These are phyloP conservation scores for Eciton burchellii DNA, from an alignment of 1,140 invertebrate genomes.

Conservation along the genomic window DNA sequence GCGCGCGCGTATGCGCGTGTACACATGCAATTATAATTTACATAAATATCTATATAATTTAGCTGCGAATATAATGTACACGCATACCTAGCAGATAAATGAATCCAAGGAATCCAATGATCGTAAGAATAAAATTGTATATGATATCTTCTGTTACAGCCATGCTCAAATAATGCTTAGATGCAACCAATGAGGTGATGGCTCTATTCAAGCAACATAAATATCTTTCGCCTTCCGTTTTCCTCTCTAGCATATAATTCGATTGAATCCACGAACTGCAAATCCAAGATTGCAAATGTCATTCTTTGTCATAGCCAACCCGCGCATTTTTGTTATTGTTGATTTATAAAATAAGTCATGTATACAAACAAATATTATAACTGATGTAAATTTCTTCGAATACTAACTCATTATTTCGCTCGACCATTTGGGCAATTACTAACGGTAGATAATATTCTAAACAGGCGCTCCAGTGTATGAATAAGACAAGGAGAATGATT, in stretches of 20 bases:
- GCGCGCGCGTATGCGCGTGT: too few relatives aligned
- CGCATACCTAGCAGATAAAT: slow-evolving; percentile 78
- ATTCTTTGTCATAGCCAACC: not conserved
- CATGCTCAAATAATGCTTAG: slow-evolving; percentile 76
- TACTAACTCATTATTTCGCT: slow-evolving; percentile 36
- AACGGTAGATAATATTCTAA: slow-evolving; percentile 79
- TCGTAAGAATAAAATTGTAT: slow-evolving; percentile 76
- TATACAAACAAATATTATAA: not conserved
- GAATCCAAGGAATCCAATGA: slow-evolving; percentile 78
- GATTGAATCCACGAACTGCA: slow-evolving; percentile 80
- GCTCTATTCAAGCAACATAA: slow-evolving; percentile 79
- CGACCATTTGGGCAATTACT: slow-evolving; percentile 28
- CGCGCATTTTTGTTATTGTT: not conserved
- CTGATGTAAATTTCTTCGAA: not conserved
- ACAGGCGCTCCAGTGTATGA: slow-evolving; percentile 80
- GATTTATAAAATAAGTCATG: too few relatives aligned
- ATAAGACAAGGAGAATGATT: slow-evolving; percentile 66
- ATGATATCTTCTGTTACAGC: slow-evolving; percentile 78
- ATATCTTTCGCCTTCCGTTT: slow-evolving; percentile 72
- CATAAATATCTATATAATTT: not conserved
- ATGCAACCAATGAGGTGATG: slow-evolving; percentile 75
- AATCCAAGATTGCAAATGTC: too few relatives aligned
- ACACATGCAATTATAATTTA: too few relatives aligned
- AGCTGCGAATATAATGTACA: not conserved
- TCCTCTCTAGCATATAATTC: slow-evolving; percentile 66